A percentile compares a stretch with the other conserved stretches of the same genome.
These are phyloP conservation scores for Parasteatoda tepidariorum DNA, from an alignment of 1,140 invertebrate genomes.

Conservation along the genomic window DNA sequence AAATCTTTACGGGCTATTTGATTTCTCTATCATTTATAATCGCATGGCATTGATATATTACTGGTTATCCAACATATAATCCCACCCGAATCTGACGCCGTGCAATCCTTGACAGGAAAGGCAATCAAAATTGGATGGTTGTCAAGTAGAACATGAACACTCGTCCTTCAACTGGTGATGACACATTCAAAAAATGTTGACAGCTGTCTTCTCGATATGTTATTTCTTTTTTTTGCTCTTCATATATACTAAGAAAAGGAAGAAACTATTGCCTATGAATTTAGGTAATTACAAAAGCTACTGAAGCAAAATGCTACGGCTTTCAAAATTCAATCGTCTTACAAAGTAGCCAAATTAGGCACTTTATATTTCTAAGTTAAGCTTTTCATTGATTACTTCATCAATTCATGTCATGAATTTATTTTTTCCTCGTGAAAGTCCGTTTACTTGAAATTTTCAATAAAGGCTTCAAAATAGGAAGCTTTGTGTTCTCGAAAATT, in stretches of 20 bases:
- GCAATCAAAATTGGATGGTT: background rate
- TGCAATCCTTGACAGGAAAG: background rate
- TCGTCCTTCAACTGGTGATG: background rate
- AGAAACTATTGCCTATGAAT: background rate
- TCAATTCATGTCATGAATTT: too few species aligned
- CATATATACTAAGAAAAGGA: background rate
- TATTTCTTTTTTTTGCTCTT: background rate
- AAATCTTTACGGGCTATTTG: too few species aligned
- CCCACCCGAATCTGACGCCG: background rate
- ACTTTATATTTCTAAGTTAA: too few species aligned
- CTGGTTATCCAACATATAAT: background rate
- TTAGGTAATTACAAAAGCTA: background rate
- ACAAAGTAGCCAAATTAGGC: too few species aligned
- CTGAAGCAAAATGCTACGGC: background rate
- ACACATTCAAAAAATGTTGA: background rate
- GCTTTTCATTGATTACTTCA: too few species aligned
- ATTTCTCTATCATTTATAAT: slow-evolving; percentile 26
- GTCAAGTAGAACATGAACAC: background rate
- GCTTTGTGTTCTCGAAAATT: too few species aligned
- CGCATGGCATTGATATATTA: slow-evolving; percentile 29
- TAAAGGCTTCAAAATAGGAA: too few species aligned
- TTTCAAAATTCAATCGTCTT: too few species aligned
- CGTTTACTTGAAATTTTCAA: too few species aligned
- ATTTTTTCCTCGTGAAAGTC: too few species aligned
- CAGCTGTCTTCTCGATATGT: background rate